Evolutionary conservation across 2,888 invertebrate genomes (phyloP).

Genomic region (Arctia plantaginis): DNA sequence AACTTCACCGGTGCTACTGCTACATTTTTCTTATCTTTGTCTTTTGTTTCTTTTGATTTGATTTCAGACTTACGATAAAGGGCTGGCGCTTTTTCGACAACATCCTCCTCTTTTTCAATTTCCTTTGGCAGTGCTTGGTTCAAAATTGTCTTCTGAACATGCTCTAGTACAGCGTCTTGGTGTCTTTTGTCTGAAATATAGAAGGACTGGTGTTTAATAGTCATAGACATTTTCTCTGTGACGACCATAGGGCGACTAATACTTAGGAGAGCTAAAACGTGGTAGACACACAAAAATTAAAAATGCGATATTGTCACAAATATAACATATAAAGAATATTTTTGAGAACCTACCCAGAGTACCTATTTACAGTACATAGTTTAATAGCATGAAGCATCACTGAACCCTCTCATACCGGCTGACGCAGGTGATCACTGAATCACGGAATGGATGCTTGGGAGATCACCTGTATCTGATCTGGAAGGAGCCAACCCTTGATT

Average conservation of each 20-base stretch:
- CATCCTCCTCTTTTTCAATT: conserved; percentile 16
- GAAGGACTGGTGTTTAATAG: too few relatives aligned
- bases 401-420: too few relatives aligned
- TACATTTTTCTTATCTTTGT: conserved; percentile 5
- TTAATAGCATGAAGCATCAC: too few relatives aligned
- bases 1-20: conserved; percentile 59
- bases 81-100: neutral
- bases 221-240: neutral
- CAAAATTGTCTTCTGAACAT: conserved; percentile 64
- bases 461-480: too few relatives aligned
- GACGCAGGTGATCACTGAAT: too few relatives aligned
- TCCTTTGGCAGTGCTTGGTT: conserved; percentile 23
- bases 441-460: too few relatives aligned
- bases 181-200: conserved; percentile 69
- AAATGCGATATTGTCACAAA: too few relatives aligned
- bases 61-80: conserved; percentile 47
- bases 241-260: neutral
- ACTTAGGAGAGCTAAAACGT: neutral
- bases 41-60: conserved; percentile 26
- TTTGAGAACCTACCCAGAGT: too few relatives aligned
- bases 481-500: too few relatives aligned
- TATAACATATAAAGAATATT: too few relatives aligned
- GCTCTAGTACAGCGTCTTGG: conserved; percentile 69
- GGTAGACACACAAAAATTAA: neutral
- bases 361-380: too few relatives aligned